Evolutionary conservation across 2,797 vertebrate species (phyloP).

Genomic region (Acipenser oxyrinchus): DNA sequence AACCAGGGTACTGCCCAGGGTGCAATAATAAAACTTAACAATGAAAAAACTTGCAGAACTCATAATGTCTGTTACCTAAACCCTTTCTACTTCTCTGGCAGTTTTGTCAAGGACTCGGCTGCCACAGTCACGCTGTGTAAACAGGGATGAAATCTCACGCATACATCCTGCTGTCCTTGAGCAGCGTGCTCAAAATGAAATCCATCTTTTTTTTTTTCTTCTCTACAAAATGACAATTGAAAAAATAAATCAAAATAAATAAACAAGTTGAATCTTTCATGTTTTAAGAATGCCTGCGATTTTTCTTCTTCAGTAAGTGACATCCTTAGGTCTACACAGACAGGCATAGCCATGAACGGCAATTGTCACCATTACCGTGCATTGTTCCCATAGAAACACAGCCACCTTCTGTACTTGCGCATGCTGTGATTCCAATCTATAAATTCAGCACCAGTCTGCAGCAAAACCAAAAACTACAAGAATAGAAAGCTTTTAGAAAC

Average conservation of each 20-base stretch:
- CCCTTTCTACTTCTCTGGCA: too few species aligned
- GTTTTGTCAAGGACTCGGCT: too few species aligned
- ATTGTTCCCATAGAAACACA: conserved; percentile 16
- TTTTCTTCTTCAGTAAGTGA: background rate
- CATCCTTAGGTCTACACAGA: background rate
- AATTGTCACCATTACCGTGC: conserved; percentile 13
- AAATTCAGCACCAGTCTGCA: background rate
- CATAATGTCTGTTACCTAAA: too few species aligned
- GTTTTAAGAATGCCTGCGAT: conserved; percentile 1
- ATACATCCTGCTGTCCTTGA: too few species aligned
- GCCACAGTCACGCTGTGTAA: too few species aligned
- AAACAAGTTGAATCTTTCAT: background rate
- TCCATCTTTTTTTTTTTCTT: conserved; percentile 8
- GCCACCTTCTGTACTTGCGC: conserved; percentile 6
- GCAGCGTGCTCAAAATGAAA: conserved; percentile 1
- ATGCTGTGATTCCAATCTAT: background rate
- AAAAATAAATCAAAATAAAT: background rate
- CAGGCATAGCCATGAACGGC: conserved; percentile 6
- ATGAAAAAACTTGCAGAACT: too few species aligned
- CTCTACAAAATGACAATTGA: conserved; percentile 8
- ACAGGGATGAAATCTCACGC: too few species aligned
- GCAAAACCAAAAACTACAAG: background rate
- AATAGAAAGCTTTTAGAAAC: background rate
- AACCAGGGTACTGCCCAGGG: too few species aligned
- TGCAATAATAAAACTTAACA: too few species aligned